These are phyloP conservation scores for Notechis scutatus DNA, from an alignment of 2,113 vertebrate species.

Conservation along the genomic window DNA sequence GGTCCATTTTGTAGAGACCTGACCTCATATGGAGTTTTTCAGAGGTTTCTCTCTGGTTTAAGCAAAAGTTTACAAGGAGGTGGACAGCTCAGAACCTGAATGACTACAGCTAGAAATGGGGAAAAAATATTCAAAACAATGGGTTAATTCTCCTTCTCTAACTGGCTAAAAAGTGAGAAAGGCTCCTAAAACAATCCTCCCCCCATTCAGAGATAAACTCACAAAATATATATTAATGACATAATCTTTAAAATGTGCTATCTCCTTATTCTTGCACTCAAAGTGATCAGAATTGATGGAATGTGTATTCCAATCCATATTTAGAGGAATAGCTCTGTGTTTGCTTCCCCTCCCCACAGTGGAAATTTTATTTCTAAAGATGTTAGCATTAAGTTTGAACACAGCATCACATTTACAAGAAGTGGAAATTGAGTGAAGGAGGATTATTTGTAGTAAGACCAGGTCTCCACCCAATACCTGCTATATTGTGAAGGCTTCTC, in stretches of 20 bases:
- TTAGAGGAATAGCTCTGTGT: background rate
- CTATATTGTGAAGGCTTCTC: background rate
- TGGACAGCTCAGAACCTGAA: background rate
- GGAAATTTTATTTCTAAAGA: background rate
- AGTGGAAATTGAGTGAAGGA: background rate
- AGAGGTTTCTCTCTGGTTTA: background rate
- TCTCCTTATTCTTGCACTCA: background rate
- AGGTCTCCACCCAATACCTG: background rate
- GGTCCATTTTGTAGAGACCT: background rate
- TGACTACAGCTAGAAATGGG: background rate
- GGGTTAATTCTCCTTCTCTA: background rate
- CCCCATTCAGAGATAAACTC: background rate
- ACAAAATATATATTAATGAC: background rate
- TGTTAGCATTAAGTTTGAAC: background rate
- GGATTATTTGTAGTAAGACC: background rate
- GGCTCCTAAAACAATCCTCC: background rate
- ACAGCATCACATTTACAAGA: background rate
- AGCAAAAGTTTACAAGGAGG: background rate
- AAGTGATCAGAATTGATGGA: background rate
- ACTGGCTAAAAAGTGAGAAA: background rate
- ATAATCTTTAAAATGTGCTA: background rate
- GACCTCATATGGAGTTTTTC: background rate
- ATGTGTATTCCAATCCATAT: background rate
- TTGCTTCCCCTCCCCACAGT: background rate
- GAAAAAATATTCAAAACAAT: background rate